Conservation (phyloP, 2,797 vertebrate species). For the Champsocephalus esox region DNA sequence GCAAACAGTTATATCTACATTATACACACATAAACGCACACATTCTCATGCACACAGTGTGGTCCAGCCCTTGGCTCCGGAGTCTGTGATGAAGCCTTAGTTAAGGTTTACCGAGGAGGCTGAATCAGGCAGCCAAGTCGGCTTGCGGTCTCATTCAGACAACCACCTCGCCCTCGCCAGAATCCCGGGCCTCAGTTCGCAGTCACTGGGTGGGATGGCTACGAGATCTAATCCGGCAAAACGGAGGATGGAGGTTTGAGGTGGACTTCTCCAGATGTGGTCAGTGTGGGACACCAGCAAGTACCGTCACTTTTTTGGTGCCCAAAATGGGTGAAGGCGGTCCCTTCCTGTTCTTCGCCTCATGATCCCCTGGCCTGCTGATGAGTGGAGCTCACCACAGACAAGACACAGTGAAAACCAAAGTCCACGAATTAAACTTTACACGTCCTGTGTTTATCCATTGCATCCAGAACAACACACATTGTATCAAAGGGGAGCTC, state of each 20-base stretch:
- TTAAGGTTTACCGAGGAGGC: conserved; percentile 79
- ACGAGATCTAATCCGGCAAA: conserved; percentile 68
- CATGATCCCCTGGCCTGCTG: conserved; percentile 36
- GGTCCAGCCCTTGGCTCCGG: conserved; percentile 72
- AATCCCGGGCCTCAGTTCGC: conserved; percentile 68
- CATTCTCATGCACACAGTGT: conserved; percentile 70
- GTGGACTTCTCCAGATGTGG: conserved; percentile 76
- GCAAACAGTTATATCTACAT: conserved; percentile 45
- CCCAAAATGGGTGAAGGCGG: conserved; percentile 67
- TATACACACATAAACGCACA: conserved; percentile 52
- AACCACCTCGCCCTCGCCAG: conserved; percentile 72
- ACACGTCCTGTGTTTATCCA: conserved; percentile 51
- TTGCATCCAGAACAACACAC: conserved; percentile 67
- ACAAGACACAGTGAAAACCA: conserved; percentile 52
- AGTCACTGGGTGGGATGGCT: conserved; percentile 83
- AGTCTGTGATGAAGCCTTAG: conserved; percentile 79
- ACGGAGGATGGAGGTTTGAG: conserved; percentile 74
- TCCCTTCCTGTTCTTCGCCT: conserved; percentile 57
- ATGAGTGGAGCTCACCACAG: conserved; percentile 66
- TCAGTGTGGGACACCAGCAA: conserved; percentile 75
- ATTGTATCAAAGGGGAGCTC: conserved; percentile 48
- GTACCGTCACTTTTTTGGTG: conserved; percentile 73
- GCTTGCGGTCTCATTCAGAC: conserved; percentile 84
- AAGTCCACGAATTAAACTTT: conserved; percentile 35
- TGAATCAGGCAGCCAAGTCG: conserved; percentile 73